Evolutionary conservation across 1,140 invertebrate species (phyloP).

Genomic region (Drosophila rhopaloa): DNA sequence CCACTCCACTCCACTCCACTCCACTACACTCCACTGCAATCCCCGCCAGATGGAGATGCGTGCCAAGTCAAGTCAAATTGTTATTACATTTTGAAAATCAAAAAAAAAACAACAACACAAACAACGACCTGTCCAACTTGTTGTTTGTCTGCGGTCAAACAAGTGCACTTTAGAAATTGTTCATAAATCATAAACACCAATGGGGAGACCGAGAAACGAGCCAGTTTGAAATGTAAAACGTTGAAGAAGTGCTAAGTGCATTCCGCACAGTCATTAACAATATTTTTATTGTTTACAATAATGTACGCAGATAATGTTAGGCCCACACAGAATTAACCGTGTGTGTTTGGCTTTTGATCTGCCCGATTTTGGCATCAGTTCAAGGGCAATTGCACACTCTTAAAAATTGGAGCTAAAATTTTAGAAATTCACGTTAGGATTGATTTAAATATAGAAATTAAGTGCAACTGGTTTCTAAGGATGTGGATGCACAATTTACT

Average conservation of each 20-base stretch:
- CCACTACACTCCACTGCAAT: neutral
- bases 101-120: conserved; percentile 41
- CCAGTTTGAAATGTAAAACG: conserved; percentile 55
- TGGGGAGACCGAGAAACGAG: conserved; percentile 40
- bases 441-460: no score
- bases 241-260: conserved; percentile 77
- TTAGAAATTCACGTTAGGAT: no score
- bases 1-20: conserved; percentile 5
- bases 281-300: conserved; percentile 63
- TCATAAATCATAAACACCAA: conserved; percentile 76
- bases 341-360: conserved; percentile 54
- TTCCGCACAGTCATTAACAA: conserved; percentile 62
- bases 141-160: conserved; percentile 81
- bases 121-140: conserved; percentile 70
- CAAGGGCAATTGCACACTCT: conserved; percentile 41
- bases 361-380: conserved; percentile 54
- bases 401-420: neutral
- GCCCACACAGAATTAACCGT: conserved; percentile 27
- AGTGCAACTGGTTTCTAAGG: no score
- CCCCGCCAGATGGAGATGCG: conserved; percentile 42
- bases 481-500: no score
- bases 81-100: conserved; percentile 70
- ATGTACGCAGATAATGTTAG: conserved; percentile 24
- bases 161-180: conserved; percentile 83
- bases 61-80: conserved; percentile 70